Base-by-base conservation (phyloP, 2,888 invertebrate genomes). In the Zhuqinia jingwanae region DNA sequence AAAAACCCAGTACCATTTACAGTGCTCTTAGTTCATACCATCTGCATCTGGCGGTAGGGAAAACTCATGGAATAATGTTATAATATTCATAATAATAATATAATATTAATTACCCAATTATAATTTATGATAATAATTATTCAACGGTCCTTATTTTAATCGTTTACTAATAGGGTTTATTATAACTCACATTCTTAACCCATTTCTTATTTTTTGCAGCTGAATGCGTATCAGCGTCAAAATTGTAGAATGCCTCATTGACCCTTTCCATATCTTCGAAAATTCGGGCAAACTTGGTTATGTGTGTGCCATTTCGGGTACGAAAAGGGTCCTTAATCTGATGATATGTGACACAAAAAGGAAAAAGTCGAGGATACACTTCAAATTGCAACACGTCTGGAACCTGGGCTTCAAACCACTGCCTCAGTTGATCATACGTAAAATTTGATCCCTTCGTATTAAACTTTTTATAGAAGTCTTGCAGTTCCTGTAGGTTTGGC, bases 291-390 rank as follows among this genome's bases (percentile, higher is more conserved):
- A 47, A 73, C 13, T 50, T 6, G 13, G 11, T 15, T 0, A 73
- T 20, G 8, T 47, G 22, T 0, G 2, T 13, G 1, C 20, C 20
- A 13, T 73, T 15, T 1, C 10, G 6, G 1, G 13, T 11, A 22
- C 47, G 42, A 0, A 1, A 3, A 2, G 1, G 1, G n/a, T 65
- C 20, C 0, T 1, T 50, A n/a, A 73, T 25, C n/a, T 47, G 47
- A 10, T 47, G 10, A 3, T 22, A 1, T 6, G 50, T 73, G 1
- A 73, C 25, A 25, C 73, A 73, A 27, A 47, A 73, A 1, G 73
- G 73, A 27, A 25, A 73, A 0, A 73, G 25, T 15, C 73, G 45
- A 1, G 73, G 73, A 15, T 47, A 73, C 25, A 17, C 30, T 42
- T 65, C 65, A 36, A 36, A 65, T 6, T 10, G 0, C 1, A 60